Percentiles rank a stretch among this genome's conserved stretches.
Conservation (phyloP, 2,888 invertebrate species). For the Conomelus anceps region DNA sequence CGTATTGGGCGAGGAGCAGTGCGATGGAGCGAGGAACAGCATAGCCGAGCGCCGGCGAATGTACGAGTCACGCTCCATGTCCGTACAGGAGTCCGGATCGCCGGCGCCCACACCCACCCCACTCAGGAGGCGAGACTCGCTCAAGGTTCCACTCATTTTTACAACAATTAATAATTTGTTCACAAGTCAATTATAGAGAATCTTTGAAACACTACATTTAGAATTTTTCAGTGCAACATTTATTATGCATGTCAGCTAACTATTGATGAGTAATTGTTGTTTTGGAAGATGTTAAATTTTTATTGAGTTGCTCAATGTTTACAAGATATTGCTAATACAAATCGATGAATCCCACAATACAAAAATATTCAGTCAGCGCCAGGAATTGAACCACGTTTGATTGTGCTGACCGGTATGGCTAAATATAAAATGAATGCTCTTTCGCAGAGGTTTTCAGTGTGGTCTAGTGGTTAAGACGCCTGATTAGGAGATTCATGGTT, state of each 20-base stretch:
- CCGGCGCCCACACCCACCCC: constrained; percentile 61
- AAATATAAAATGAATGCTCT: no score
- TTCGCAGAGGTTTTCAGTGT: no score
- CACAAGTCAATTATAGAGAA: background rate
- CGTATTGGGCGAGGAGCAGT: constrained; percentile 23
- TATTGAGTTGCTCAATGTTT: no score
- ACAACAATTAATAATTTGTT: background rate
- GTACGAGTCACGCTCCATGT: constrained; percentile 69
- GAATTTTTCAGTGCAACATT: no score
- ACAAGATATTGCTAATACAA: no score
- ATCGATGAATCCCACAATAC: no score
- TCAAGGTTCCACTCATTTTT: constrained; percentile 27
- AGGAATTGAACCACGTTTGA: no score
- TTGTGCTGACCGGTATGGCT: no score
- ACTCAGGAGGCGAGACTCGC: constrained; percentile 43
- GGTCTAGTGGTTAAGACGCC: no score
- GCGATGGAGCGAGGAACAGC: constrained; percentile 53
- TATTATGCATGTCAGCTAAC: no score
- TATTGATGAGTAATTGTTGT: constrained; percentile 1
- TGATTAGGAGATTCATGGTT: no score
- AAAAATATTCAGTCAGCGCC: no score
- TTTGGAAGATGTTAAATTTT: background rate
- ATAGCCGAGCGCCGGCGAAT: constrained; percentile 67
- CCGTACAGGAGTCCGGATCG: constrained; percentile 48
- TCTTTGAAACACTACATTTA: background rate